Evolutionary conservation across 2,888 invertebrate species (phyloP), one percentile per base, ranked within the genome.

Genomic region (Napeogenes inachia): DNA sequence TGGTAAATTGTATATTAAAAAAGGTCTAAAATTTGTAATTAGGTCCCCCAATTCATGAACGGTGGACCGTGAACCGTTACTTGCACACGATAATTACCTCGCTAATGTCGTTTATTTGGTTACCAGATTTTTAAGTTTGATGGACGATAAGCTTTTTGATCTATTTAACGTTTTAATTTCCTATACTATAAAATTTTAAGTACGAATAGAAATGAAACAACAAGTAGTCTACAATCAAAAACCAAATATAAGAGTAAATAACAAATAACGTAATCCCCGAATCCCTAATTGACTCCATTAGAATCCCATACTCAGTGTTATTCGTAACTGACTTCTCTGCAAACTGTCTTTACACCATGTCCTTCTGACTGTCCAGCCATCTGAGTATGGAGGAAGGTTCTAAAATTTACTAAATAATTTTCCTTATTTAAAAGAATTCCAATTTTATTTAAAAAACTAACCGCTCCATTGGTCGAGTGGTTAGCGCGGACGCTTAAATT

Each of bases 1-100:
- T 50, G 21, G 3, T 50, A 30, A 50, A 30, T 10, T 50, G 8
- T 30, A 50, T 50, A 30, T 50, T 30, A 50, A 50, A 50, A 50
- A 50, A 21, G 30, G 10, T 21, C 50, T 21, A 21, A 50, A 47
- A 47, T 30, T 50, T 73, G 77, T 80, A 84, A 85, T 86, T 84
- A 81, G 73, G 73, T 71, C 50, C 66, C 71, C 77, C 81, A 86
- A 86, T 87, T 85, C 80, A 84, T 79, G 80, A 68, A 77, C 77
- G 70, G 67, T 76, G 65, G 70, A 76, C 74, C 86, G 83, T 85
- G 79, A 79, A 74, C 72, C 63, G 68, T 67, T 65, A 66, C 68
- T 64, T 60, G 65, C 69, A 67, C 71, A 68, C 69, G 64, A 67
- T 77, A 77, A 79, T 78, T 75, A 74, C 74, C 72, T 71, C 73